These are phyloP conservation scores for Cantharis lateralis DNA, from an alignment of 2,888 invertebrate species.

Conservation along the genomic window DNA sequence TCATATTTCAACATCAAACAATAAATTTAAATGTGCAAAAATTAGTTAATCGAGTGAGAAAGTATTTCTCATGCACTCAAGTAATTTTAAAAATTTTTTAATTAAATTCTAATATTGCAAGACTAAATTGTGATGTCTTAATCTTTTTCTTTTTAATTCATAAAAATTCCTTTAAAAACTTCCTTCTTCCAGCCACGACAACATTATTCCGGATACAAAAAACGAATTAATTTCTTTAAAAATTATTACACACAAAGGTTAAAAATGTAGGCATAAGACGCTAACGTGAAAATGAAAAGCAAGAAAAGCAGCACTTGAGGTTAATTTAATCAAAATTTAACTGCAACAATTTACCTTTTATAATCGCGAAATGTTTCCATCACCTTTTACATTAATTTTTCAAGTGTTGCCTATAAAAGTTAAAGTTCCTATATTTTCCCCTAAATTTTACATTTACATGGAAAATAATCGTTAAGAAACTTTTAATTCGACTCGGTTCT, in stretches of 20 bases:
- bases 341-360: slow-evolving; percentile 13
- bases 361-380: slow-evolving; percentile 5
- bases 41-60: background rate
- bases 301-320: slow-evolving; percentile 7
- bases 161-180: background rate
- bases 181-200: background rate
- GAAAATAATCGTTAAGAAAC: slow-evolving; percentile 7
- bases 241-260: background rate
- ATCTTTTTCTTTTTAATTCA: background rate
- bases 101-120: background rate
- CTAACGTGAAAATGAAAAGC: background rate
- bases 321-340: slow-evolving; percentile 15
- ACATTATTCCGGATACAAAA: background rate
- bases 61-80: background rate
- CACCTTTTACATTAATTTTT: slow-evolving; percentile 16
- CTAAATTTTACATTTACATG: slow-evolving; percentile 11
- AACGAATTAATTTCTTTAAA: background rate
- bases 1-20: no score
- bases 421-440: slow-evolving; percentile 6
- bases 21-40: background rate
- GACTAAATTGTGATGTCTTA: background rate
- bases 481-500: slow-evolving; percentile 9
- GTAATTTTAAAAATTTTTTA: background rate
- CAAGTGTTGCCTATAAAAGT: slow-evolving; percentile 7
- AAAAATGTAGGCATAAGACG: background rate